Evolutionary conservation across 2,888 invertebrate species (phyloP).

Genomic region (Tetragonisca angustula): DNA sequence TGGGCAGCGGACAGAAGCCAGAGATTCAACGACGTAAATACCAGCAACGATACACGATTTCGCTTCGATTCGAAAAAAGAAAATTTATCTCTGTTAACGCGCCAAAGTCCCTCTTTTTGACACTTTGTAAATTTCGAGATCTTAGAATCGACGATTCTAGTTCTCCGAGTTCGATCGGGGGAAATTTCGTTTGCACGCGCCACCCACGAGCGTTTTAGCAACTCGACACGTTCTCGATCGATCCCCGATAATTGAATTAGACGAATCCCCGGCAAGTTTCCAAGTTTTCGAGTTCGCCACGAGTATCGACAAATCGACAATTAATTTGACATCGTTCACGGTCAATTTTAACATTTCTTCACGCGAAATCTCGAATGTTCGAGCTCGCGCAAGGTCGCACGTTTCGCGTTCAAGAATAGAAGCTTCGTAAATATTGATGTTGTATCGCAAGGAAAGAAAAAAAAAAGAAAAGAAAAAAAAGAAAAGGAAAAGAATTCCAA

Average conservation of each 20-base stretch:
- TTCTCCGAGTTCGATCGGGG: background rate
- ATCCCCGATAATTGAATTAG: conserved; percentile 38
- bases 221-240: background rate
- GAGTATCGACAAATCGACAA: background rate
- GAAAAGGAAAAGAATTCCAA: no score
- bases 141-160: background rate
- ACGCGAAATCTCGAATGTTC: no score
- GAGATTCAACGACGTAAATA: conserved; percentile 3
- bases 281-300: background rate
- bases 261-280: background rate
- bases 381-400: no score
- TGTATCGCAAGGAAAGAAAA: no score
- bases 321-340: background rate
- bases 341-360: no score
- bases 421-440: no score
- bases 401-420: no score
- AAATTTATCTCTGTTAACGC: background rate
- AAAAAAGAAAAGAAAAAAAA: no score
- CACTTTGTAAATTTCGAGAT: background rate
- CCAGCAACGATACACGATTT: background rate
- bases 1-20: background rate
- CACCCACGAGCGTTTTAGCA: conserved; percentile 23
- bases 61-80: background rate
- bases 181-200: conserved; percentile 6
- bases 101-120: no score